A percentile compares a stretch with the other conserved stretches of the same genome.
These are phyloP conservation scores for Zaprionus vittiger DNA, from an alignment of 1,140 invertebrate genomes.

Conservation along the genomic window DNA sequence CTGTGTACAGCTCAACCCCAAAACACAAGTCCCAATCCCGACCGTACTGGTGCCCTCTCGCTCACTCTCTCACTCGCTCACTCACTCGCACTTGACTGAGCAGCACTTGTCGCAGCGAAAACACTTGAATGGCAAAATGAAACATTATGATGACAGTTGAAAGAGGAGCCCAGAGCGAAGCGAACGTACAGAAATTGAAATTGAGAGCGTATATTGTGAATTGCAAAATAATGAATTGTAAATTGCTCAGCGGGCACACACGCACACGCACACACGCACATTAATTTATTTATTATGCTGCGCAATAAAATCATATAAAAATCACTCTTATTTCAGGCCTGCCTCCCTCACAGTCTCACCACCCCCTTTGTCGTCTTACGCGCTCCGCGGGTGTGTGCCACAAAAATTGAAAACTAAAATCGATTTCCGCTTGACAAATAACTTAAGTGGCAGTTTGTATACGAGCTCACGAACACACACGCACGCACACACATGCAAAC, in stretches of 20 bases:
- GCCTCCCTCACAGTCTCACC: too few relatives aligned
- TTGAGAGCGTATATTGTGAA: slow-evolving; percentile 59
- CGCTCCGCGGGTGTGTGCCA: neutral
- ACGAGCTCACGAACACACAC: slow-evolving; percentile 35
- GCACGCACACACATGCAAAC: neutral
- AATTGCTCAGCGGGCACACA: slow-evolving; percentile 52
- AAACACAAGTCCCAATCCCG: slow-evolving; percentile 26
- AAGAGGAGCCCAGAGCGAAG: neutral
- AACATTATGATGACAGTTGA: slow-evolving; percentile 72
- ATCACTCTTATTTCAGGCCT: slow-evolving; percentile 9
- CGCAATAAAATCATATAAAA: slow-evolving; percentile 74
- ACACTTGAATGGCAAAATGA: slow-evolving; percentile 68
- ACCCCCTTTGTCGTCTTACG: neutral
- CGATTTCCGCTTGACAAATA: slow-evolving; percentile 72
- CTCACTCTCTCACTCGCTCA: neutral
- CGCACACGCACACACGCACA: slow-evolving; percentile 7
- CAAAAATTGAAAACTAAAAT: slow-evolving; percentile 72
- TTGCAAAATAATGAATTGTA: slow-evolving; percentile 73
- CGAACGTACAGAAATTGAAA: slow-evolving; percentile 56
- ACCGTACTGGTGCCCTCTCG: neutral
- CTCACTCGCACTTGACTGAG: slow-evolving; percentile 9
- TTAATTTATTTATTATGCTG: slow-evolving; percentile 52
- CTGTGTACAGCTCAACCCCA: slow-evolving; percentile 5
- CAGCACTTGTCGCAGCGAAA: slow-evolving; percentile 41
- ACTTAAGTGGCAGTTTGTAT: slow-evolving; percentile 71